A percentile compares a stretch with the other conserved stretches of the same genome.
Evolutionary conservation across 2,888 invertebrate species (phyloP).

Genomic region (Melinaea marsaeus): DNA sequence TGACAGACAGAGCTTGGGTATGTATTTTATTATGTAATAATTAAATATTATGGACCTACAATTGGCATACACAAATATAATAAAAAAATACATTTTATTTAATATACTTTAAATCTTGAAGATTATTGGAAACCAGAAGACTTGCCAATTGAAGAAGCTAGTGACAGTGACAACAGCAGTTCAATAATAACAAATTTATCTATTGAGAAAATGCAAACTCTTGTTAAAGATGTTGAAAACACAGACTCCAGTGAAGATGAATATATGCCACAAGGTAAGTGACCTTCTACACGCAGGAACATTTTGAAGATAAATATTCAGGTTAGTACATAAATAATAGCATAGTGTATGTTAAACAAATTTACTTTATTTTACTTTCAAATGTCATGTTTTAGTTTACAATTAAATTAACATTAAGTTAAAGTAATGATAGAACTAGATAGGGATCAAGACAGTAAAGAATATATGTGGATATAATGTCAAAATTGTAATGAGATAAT

Average conservation of each 20-base stretch:
- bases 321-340: no score
- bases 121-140: conserved; percentile 72
- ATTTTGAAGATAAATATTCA: not conserved
- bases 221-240: conserved; percentile 61
- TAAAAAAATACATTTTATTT: not conserved
- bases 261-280: conserved; percentile 64
- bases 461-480: no score
- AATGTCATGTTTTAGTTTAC: not conserved
- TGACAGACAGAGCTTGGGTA: conserved; percentile 67
- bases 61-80: not conserved
- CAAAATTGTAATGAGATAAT: no score
- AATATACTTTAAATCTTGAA: conserved; percentile 34
- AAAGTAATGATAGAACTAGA: no score
- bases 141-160: conserved; percentile 60
- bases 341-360: no score
- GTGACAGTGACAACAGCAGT: conserved; percentile 70
- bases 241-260: conserved; percentile 73
- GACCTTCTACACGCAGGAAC: not conserved
- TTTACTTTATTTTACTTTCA: no score
- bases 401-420: not conserved
- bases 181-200: conserved; percentile 66
- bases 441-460: no score
- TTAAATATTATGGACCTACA: not conserved
- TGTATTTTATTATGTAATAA: conserved; percentile 14
- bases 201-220: conserved; percentile 59